Conservation (phyloP, 2,797 vertebrate species). For the Hypotaenidia philippensis region DNA sequence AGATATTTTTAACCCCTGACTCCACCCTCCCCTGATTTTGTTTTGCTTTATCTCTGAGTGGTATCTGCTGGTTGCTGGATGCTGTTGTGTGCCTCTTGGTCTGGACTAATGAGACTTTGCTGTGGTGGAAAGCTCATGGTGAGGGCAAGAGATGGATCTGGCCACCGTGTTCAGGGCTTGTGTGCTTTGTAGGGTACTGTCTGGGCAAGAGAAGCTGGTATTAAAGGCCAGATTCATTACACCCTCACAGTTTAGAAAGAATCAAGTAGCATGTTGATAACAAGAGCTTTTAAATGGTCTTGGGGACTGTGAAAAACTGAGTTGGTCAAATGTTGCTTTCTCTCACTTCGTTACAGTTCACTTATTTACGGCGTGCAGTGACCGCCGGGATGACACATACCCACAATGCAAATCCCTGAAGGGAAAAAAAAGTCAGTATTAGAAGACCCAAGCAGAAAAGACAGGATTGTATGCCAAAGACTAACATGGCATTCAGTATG, state of each 20-base stretch:
- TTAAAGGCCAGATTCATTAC: neutral
- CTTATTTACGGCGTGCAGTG: neutral
- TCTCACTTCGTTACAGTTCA: neutral
- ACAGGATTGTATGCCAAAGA: neutral
- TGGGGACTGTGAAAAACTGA: neutral
- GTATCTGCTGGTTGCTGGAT: neutral
- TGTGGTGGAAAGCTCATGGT: neutral
- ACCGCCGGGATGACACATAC: neutral
- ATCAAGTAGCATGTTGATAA: neutral
- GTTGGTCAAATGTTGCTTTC: neutral
- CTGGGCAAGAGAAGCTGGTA: neutral
- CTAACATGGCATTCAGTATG: neutral
- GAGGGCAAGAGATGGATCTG: neutral
- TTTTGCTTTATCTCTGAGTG: neutral
- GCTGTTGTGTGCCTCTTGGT: neutral
- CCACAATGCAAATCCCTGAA: rapidly evolving
- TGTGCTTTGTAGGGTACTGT: neutral
- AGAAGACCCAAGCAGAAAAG: neutral
- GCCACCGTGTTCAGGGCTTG: neutral
- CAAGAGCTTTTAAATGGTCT: neutral
- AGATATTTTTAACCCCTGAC: constrained; percentile 37
- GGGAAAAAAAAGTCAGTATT: neutral
- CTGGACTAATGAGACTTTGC: neutral
- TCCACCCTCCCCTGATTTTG: neutral
- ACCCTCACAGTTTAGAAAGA: constrained; percentile 15